Base-by-base conservation (phyloP, 2,797 vertebrate species). In the Sebastolobus alascanus region DNA sequence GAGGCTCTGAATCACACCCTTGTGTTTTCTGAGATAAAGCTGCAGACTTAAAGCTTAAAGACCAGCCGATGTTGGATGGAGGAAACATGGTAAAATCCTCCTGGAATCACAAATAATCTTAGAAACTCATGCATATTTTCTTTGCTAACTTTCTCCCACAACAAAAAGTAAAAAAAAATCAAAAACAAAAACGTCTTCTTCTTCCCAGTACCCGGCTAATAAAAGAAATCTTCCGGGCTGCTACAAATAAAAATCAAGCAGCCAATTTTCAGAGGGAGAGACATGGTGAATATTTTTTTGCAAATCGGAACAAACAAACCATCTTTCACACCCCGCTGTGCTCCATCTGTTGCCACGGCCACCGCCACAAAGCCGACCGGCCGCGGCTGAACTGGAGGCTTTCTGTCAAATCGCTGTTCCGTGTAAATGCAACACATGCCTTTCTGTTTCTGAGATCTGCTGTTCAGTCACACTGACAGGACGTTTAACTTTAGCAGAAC, bases 341-440 rank as follows among this genome's bases (percentile, higher is more conserved):
- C 75, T 83, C 83, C 84, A 89, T 90, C 82, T 91, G 86, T 80
- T 90, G 74, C 73, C 80, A 63, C 43, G 35, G 78, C 58, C 46
- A 66, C 52, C 11, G 29, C 63, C 73, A 73, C 73, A 74, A 67
- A 77, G 82, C 64, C 12, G 12, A 75, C 20, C 67, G n/a, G 60
- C 72, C 8, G 3, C 68, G 38, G 65, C 63, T 70, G 72, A 84
- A 80, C 35, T 22, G 59, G n/a, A 76, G 43, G 12, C 56, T 66
- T 81, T 64, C 50, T 78, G 75, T 87, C 74, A 80, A 76, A 79
- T 65, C 72, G 79, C 38, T n/a, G 29, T 43, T 78, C 4, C 61
- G 68, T 73, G 54, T 29, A 65, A 82, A 77, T 14, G 69, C 29
- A 69, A 68, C 79, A 73, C 50, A 40, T 52, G 56, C 43, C n/a